Evolutionary conservation across 2,113 vertebrate genomes (phyloP), one percentile per base, ranked within the genome.

Genomic region (Solea solea): DNA sequence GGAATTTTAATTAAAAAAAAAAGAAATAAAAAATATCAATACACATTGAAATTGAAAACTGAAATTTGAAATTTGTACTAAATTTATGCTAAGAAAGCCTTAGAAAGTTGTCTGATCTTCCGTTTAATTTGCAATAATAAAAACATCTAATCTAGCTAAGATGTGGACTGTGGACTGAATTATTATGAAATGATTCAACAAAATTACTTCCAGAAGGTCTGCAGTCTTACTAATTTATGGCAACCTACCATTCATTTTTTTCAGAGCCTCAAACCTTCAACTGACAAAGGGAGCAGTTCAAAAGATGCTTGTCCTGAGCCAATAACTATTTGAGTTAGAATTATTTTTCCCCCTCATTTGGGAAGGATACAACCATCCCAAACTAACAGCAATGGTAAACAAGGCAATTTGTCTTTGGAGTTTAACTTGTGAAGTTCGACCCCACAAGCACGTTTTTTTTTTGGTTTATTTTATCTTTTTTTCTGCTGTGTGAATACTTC

Each of bases 151-250:
- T 42, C 10, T 21, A 25, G 16, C 40, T 28, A 2, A 45, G 44
- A 15, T 50, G 13, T 63, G 41, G 34, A 25, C 60, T 53, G 34
- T 13, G 4, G 28, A 46, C 45, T 14, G 12, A 57, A 16, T 1
- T 53, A 14, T 69, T 41, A 70, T 46, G 27, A 63, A 69, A 60
- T 9, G 54, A 71, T 13, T 62, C 21, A 39, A 63, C 49, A 54
- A 55, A 65, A 82, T 13, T 41, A 12, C 54, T 48, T 71, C 54
- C 66, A 73, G 56, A 76, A 28, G 58, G 51, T 64, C 56, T 64
- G 50, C 34, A 34, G 34, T 4, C 34, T 34, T 34, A 34, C 5
- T 34, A 4, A 34, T 34, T 34, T 3, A 4, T 67, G 56, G 56
- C 21, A 74, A 54, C 61, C 67, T 72, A 69, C 16, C 41, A 8